Conservation (phyloP, 2,888 invertebrate species). For the Rhamphomyia laevipes region DNA sequence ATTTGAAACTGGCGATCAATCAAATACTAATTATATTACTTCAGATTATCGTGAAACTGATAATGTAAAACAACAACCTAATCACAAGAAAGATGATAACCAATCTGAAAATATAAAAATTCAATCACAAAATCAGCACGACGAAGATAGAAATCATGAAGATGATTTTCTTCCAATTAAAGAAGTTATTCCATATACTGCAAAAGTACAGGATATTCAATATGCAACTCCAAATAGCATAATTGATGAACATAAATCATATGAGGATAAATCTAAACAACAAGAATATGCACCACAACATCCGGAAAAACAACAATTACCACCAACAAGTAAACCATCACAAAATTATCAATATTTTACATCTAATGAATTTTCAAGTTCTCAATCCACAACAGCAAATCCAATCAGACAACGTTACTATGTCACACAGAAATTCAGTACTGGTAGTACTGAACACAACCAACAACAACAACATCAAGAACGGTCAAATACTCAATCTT, state of each 20-base stretch:
- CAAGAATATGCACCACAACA: slow-evolving; percentile 25
- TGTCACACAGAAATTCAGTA: too few species aligned
- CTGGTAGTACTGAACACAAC: too few species aligned
- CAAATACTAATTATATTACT: too few species aligned
- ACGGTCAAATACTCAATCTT: slow-evolving; percentile 4
- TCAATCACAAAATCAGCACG: background rate
- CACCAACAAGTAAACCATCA: too few species aligned
- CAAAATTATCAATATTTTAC: too few species aligned
- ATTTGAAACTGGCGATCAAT: too few species aligned
- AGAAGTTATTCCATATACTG: background rate
- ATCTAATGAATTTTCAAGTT: too few species aligned
- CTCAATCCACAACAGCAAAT: too few species aligned
- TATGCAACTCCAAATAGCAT: slow-evolving; percentile 14
- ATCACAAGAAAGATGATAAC: background rate
- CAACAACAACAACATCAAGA: background rate
- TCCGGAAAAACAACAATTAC: slow-evolving; percentile 5
- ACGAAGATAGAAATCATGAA: slow-evolving; percentile 3
- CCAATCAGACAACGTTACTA: too few species aligned
- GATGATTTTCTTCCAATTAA: slow-evolving; percentile 9
- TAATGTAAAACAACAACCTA: too few species aligned
- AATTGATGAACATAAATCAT: slow-evolving; percentile 4
- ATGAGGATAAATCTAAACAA: slow-evolving; percentile 28
- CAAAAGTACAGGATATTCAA: slow-evolving; percentile 10
- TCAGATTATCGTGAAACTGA: too few species aligned
- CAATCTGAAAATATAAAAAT: background rate